These are phyloP conservation scores for Cyanistes caeruleus DNA, from an alignment of 2,113 vertebrate genomes.

Conservation along the genomic window DNA sequence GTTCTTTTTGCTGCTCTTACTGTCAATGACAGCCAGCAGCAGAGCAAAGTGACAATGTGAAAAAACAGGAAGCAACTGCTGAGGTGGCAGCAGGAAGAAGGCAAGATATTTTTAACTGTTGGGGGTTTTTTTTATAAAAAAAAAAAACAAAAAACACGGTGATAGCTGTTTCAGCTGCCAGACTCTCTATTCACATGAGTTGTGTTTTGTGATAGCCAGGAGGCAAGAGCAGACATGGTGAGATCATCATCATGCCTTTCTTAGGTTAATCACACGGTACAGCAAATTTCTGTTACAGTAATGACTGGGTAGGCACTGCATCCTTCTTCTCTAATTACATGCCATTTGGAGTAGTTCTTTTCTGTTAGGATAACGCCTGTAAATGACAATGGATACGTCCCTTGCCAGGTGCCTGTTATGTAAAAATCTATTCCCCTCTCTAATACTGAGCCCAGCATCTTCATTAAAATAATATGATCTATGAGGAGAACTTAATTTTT, in stretches of 20 bases:
- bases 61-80: constrained; percentile 50
- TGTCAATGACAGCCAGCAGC: not conserved
- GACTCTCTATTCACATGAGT: not conserved
- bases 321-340: constrained; percentile 48
- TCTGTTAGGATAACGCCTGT: not conserved
- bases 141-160: not conserved
- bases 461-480: not conserved
- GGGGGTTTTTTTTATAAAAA: not conserved
- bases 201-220: constrained; percentile 22
- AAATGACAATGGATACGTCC: not conserved
- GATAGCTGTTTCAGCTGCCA: constrained; percentile 4
- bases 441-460: not conserved
- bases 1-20: constrained; percentile 20
- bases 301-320: constrained; percentile 39
- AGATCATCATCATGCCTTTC: constrained; percentile 32
- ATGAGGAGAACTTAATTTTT: not conserved
- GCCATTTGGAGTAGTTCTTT: constrained; percentile 2
- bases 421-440: not conserved
- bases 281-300: constrained; percentile 36
- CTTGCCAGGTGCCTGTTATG: constrained; percentile 5
- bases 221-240: constrained; percentile 20
- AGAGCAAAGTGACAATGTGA: not conserved
- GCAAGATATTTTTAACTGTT: constrained; percentile 49
- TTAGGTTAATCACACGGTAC: constrained; percentile 22
- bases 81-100: constrained; percentile 42